Conservation (phyloP, 2,113 vertebrate genomes). For the Oncorhynchus tshawytscha region DNA sequence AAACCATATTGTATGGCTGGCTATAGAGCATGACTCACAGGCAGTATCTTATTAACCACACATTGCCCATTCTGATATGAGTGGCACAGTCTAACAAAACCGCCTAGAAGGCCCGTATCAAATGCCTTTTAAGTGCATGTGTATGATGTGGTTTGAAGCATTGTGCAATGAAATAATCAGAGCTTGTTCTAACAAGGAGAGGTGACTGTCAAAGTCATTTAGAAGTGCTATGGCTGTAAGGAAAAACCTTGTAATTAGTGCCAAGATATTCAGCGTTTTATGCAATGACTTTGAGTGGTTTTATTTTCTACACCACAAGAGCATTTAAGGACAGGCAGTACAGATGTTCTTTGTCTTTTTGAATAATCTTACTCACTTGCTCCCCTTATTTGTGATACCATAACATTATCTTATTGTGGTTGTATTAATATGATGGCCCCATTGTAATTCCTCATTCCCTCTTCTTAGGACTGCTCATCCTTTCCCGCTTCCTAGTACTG, state of each 20-base stretch:
- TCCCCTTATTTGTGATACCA: neutral
- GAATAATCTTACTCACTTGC: neutral
- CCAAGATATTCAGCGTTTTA: neutral
- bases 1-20: neutral
- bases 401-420: constrained; percentile 11
- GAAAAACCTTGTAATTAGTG: neutral
- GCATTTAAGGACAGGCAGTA: neutral
- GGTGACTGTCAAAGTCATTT: neutral
- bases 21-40: neutral
- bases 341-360: neutral
- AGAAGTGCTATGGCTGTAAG: neutral
- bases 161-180: neutral
- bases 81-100: neutral
- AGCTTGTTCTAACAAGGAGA: neutral
- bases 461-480: too few relatives aligned
- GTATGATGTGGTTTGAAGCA: neutral
- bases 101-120: neutral
- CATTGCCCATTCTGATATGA: neutral
- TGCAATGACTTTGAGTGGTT: neutral
- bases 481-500: too few relatives aligned
- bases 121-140: neutral
- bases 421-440: constrained; percentile 34
- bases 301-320: constrained; percentile 1
- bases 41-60: neutral
- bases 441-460: constrained; percentile 11